Conservation (phyloP, 2,888 invertebrate genomes). For the Cryptus viduatorius region DNA sequence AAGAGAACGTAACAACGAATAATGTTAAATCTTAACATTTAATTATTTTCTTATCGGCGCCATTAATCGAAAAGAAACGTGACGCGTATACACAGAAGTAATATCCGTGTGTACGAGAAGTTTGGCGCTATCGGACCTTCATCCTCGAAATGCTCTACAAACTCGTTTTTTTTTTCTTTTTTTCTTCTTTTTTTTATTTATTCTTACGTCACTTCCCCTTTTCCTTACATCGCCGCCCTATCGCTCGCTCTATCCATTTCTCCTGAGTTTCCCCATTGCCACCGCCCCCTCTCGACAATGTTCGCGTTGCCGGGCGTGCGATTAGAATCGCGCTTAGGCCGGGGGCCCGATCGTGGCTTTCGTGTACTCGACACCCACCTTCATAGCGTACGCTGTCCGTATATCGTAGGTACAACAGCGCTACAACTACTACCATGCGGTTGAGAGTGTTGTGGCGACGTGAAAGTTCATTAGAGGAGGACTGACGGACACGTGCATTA, state of each 20-base stretch:
- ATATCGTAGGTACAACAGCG: conserved; percentile 23
- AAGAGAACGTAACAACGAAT: conserved; percentile 11
- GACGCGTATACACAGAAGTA: conserved; percentile 16
- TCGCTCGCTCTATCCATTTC: conserved; percentile 12
- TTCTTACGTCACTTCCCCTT: conserved; percentile 48
- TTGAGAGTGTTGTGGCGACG: conserved; percentile 63
- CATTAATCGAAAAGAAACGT: conserved; percentile 43
- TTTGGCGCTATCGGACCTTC: conserved; percentile 45
- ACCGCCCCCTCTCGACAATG: conserved; percentile 37
- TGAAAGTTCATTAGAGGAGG: conserved; percentile 83
- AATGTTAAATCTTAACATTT: conserved; percentile 62
- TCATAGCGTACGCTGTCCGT: not conserved
- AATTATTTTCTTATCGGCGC: conserved; percentile 65
- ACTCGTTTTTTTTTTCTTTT: conserved; percentile 4
- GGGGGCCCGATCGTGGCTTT: conserved; percentile 58
- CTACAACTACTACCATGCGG: not conserved
- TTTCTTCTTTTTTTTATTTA: not conserved
- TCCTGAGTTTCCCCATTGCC: conserved; percentile 1
- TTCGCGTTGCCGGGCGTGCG: conserved; percentile 39
- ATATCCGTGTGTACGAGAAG: conserved; percentile 1
- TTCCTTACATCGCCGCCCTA: conserved; percentile 24
- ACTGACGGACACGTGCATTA: conserved; percentile 83
- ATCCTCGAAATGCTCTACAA: conserved; percentile 54
- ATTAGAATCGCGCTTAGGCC: conserved; percentile 64
- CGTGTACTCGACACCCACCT: conserved; percentile 39